Evolutionary conservation across 1,140 invertebrate species (phyloP).

Genomic region (Pinna nobilis): DNA sequence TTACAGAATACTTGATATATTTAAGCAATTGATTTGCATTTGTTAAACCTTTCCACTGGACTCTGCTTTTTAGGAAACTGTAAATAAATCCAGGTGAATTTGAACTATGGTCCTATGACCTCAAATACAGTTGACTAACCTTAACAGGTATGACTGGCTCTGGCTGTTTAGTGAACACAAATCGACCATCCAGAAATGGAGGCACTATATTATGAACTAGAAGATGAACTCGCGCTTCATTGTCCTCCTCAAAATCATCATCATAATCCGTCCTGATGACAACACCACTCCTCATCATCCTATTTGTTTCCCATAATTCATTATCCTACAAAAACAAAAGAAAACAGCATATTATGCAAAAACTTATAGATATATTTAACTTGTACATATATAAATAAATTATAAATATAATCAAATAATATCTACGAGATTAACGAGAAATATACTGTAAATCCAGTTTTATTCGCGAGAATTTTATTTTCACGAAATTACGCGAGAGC

Average conservation of each 20-base stretch:
- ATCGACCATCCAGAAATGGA: slow-evolving; percentile 98
- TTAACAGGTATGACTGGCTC: slow-evolving; percentile 94
- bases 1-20: too few species aligned
- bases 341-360: background rate
- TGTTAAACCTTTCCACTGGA: too few species aligned
- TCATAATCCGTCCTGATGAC: slow-evolving; percentile 92
- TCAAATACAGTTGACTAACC: slow-evolving; percentile 75
- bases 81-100: background rate
- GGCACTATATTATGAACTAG: slow-evolving; percentile 99
- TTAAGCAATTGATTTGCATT: too few species aligned
- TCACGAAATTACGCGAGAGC: too few species aligned
- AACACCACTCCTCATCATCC: slow-evolving; percentile 97
- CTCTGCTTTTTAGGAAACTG: background rate
- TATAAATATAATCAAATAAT: too few species aligned
- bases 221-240: slow-evolving; percentile 95
- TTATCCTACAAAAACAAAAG: slow-evolving; percentile 82
- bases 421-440: too few species aligned
- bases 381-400: too few species aligned
- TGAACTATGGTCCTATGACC: too few species aligned
- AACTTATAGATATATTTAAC: too few species aligned
- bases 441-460: too few species aligned
- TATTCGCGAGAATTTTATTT: too few species aligned
- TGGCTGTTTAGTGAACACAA: slow-evolving; percentile 99
- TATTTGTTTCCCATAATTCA: slow-evolving; percentile 98
- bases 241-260: slow-evolving; percentile 93